phyloP scores from a whole-genome alignment of 2,888 invertebrate species.

The Cephus nigrinus region DNA sequence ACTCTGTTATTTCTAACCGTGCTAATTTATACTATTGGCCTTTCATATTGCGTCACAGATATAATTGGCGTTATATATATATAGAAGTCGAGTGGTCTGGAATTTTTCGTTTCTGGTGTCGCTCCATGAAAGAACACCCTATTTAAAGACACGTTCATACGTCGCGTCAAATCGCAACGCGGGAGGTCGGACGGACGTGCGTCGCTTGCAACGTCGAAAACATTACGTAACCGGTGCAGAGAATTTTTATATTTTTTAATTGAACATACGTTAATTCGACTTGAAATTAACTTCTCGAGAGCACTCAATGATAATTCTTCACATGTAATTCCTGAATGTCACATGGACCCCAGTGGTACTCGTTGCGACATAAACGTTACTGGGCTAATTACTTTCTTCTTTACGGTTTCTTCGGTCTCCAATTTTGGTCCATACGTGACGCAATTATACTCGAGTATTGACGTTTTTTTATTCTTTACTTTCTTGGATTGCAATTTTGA shows the following conservation, averaged over 20 bases:
- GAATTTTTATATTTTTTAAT: neutral
- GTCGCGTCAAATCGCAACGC: conserved; percentile 4
- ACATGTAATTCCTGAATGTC: neutral
- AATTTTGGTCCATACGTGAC: neutral
- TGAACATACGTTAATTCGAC: neutral
- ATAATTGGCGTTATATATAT: neutral
- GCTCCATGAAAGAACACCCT: neutral
- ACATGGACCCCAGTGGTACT: neutral
- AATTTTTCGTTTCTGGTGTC: neutral
- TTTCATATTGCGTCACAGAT: neutral
- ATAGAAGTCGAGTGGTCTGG: neutral
- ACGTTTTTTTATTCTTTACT: neutral
- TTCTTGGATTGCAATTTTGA: neutral
- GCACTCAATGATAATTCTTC: neutral
- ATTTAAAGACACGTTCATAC: neutral
- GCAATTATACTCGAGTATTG: neutral
- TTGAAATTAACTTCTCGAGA: neutral
- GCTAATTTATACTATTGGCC: neutral
- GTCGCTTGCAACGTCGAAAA: neutral
- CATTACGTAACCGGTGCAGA: neutral
- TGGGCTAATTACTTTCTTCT: neutral
- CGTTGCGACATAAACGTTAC: neutral
- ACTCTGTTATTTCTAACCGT: neutral
- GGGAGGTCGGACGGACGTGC: neutral
- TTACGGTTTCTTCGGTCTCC: neutral